Base-by-base conservation (phyloP, 2,113 vertebrate species). In the Willisornis vidua region DNA sequence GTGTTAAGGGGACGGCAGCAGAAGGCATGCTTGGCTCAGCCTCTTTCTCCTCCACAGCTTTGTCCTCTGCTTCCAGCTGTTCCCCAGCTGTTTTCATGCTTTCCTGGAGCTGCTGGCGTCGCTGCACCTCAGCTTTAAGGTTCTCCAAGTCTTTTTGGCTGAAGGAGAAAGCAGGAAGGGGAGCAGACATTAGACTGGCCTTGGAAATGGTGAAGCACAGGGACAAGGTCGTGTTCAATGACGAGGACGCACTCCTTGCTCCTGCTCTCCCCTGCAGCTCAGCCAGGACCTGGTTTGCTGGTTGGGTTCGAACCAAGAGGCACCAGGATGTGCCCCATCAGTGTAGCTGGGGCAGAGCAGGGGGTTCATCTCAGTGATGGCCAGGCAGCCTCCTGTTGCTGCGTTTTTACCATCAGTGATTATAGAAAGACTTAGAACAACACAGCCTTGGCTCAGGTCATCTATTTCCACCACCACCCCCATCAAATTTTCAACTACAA, bases 91-190 rank as follows among this genome's bases (percentile, higher is more conserved):
- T 97, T 91, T 97, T 99, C 77, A 98, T 97, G 74, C 98, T 97
- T 82, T 99, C 99, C 62, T 99, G 99, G 80, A 99, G 98, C 95
- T 98, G 99, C 95, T 99, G 99, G 61, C 99, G 98, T 89, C 99
- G 98, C 83, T 99, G 99, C 71, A 99, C 99, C 96, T 99, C 99
- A 0, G 99, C 99, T 96, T 99, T 99, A 97, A 99, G 98, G 93
- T 99, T 99, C 97, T 99, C 99, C 98, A 99, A 97, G 97, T 99
- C 99, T 97, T 99, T 99, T 98, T 99, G 99, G 97, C 99, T 99
- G 92, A 66, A 88, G 58, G 87, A 66, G 54, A 82, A 67, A 79
- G 24, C 25, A 74, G 39, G 73, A 68, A 81, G 41, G 57, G 43
- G 52, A 85, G 75, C 33, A 52, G 45, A 26, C 4, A 1, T 98